These are phyloP conservation scores for Hylaea fasciaria DNA, from an alignment of 2,888 invertebrate species.

Conservation along the genomic window DNA sequence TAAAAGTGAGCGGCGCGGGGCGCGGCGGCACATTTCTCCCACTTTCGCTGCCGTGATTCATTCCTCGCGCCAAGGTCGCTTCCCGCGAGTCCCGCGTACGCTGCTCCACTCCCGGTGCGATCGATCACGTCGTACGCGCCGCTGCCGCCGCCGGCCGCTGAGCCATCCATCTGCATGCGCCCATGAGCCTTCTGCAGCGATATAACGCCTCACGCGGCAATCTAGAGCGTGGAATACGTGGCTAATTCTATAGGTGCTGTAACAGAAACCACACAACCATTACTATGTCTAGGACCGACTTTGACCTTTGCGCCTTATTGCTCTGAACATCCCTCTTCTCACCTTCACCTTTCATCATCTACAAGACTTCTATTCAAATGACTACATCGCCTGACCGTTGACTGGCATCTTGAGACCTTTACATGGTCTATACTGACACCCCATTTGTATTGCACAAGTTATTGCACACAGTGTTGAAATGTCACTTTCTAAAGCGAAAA, in stretches of 20 bases:
- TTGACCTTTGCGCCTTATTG: background rate
- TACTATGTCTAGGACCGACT: background rate
- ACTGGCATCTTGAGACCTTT: slow-evolving; percentile 12
- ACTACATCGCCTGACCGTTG: slow-evolving; percentile 4
- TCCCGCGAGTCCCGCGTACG: slow-evolving; percentile 68
- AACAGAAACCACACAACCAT: background rate
- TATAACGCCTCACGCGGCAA: background rate
- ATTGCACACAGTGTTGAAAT: slow-evolving; percentile 32
- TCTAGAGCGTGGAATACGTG: no score
- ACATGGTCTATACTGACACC: slow-evolving; percentile 8
- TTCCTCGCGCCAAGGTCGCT: slow-evolving; percentile 77
- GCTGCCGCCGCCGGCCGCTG: background rate
- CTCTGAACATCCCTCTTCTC: background rate
- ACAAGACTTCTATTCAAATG: background rate
- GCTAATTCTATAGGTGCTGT: no score
- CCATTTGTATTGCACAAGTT: slow-evolving; percentile 27
- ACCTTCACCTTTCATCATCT: slow-evolving; percentile 1
- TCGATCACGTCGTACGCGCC: slow-evolving; percentile 30
- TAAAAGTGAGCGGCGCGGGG: slow-evolving; percentile 83
- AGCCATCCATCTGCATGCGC: background rate
- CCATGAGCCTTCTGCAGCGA: background rate
- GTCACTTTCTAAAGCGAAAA: slow-evolving; percentile 52
- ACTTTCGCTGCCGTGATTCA: slow-evolving; percentile 83
- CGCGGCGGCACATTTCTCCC: slow-evolving; percentile 82
- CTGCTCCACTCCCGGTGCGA: slow-evolving; percentile 49